Conservation (phyloP, 2,888 invertebrate species). For the Habroteleia sp. region DNA sequence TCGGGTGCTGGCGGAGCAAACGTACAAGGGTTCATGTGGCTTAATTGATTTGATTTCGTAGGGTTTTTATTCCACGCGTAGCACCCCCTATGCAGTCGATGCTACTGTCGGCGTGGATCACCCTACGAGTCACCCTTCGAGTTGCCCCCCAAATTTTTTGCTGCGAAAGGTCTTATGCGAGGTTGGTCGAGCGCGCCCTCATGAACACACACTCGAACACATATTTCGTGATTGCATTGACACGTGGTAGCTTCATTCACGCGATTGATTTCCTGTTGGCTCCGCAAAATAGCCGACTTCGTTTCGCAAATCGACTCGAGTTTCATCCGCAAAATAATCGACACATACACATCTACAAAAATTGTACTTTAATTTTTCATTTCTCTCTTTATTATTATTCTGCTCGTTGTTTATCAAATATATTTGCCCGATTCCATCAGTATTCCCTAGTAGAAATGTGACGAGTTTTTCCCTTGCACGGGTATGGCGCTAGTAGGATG, state of each 20-base stretch:
- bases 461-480: no score
- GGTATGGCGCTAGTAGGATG: no score
- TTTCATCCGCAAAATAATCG: conserved; percentile 37
- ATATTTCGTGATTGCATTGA: conserved; percentile 62
- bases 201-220: conserved; percentile 35
- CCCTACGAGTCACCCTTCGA: conserved; percentile 43
- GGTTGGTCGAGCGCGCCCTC: conserved; percentile 36
- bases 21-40: conserved; percentile 74
- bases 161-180: conserved; percentile 40
- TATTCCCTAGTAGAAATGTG: no score
- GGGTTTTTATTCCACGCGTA: conserved; percentile 75
- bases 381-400: conserved; percentile 2
- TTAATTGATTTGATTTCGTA: conserved; percentile 80
- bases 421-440: no score
- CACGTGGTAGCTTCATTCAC: conserved; percentile 62
- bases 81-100: conserved; percentile 24
- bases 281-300: conserved; percentile 40
- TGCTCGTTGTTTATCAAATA: neutral
- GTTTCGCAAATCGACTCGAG: conserved; percentile 31
- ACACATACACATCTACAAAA: no score
- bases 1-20: conserved; percentile 61
- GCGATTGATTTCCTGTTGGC: conserved; percentile 65
- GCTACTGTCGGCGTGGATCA: conserved; percentile 10
- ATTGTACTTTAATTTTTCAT: conserved; percentile 2
- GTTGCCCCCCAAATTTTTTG: no score